These are phyloP conservation scores for Vultur gryphus DNA, from an alignment of 2,797 vertebrate genomes.

Conservation along the genomic window DNA sequence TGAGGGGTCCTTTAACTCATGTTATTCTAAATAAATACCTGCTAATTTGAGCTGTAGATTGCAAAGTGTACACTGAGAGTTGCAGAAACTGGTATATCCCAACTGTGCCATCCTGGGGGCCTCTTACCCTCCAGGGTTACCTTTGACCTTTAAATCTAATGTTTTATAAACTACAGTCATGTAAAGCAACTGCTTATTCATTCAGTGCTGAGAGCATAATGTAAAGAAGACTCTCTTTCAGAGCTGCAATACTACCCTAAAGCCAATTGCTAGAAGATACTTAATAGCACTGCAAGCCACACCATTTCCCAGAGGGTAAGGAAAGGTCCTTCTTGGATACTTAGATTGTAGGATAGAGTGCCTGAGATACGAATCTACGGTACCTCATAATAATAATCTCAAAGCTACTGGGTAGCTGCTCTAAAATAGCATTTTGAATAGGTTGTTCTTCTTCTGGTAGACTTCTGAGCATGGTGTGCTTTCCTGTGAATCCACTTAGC, in stretches of 20 bases:
- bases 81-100: not conserved
- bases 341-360: not conserved
- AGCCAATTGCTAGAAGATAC: not conserved
- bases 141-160: not conserved
- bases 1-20: not conserved
- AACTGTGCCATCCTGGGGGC: not conserved
- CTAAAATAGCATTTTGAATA: not conserved
- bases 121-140: not conserved
- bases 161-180: not conserved
- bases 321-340: not conserved
- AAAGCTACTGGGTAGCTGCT: not conserved
- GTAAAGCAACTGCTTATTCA: not conserved
- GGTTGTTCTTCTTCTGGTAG: not conserved
- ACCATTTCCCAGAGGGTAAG: not conserved
- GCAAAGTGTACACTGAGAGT: not conserved
- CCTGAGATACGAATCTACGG: accelerated
- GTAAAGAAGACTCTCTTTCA: not conserved
- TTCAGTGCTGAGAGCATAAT: not conserved
- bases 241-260: not conserved
- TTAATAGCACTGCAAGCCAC: not conserved
- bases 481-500: not conserved
- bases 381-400: not conserved
- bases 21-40: not conserved
- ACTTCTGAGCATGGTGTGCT: not conserved
- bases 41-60: not conserved